phyloP scores from a whole-genome alignment of 1,140 invertebrate species.

The Anastatus disparis region DNA sequence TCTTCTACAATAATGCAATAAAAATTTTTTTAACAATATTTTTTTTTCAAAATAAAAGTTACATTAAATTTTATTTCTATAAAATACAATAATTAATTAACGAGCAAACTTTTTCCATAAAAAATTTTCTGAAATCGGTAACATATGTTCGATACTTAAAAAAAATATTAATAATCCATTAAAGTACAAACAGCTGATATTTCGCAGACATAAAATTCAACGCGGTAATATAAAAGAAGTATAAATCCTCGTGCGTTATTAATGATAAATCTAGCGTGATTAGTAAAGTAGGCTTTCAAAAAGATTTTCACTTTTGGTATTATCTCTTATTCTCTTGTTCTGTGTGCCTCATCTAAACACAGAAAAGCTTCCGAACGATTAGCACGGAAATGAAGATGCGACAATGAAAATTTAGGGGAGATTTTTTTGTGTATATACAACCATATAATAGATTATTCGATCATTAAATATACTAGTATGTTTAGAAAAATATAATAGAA shows the following conservation, averaged over 20 bases:
- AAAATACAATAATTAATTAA: too few relatives aligned
- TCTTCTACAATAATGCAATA: too few relatives aligned
- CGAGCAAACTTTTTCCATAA: too few relatives aligned
- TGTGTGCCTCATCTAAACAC: not conserved
- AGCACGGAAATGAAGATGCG: not conserved
- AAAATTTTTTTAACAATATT: too few relatives aligned
- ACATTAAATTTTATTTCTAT: too few relatives aligned
- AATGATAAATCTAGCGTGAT: slow-evolving; percentile 19
- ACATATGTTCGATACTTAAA: not conserved
- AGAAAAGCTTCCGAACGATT: slow-evolving; percentile 24
- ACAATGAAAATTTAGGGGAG: slow-evolving; percentile 19
- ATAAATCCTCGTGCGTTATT: not conserved
- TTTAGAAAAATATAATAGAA: not conserved
- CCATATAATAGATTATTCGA: slow-evolving; percentile 1
- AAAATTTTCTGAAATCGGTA: too few relatives aligned
- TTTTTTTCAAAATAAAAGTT: too few relatives aligned
- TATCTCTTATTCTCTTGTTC: slow-evolving; percentile 5
- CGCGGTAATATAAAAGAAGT: too few relatives aligned
- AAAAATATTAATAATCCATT: not conserved
- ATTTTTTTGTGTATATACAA: not conserved
- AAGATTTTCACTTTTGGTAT: not conserved
- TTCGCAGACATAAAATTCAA: not conserved
- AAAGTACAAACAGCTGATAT: not conserved
- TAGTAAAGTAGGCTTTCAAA: slow-evolving; percentile 7
- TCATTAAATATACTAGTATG: slow-evolving; percentile 11